Conservation (phyloP, 2,888 invertebrate species). For the Osmoderma eremita region DNA sequence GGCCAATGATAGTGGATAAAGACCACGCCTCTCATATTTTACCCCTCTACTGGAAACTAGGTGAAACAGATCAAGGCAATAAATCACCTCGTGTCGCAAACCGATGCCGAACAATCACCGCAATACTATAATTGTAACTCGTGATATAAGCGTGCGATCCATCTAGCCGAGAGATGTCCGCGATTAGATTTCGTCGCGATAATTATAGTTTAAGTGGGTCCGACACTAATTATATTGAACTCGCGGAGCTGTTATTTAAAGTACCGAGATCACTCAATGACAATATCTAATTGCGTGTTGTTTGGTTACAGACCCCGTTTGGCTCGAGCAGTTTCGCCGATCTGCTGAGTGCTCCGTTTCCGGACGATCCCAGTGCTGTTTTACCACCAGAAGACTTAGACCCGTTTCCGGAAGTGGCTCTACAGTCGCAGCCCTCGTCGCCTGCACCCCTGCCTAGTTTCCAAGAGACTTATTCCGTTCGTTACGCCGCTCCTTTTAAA, state of each 20-base stretch:
- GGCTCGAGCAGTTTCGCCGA: slow-evolving; percentile 82
- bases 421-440: slow-evolving; percentile 60
- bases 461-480: slow-evolving; percentile 87
- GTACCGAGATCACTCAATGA: slow-evolving; percentile 46
- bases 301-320: slow-evolving; percentile 78
- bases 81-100: slow-evolving; percentile 50
- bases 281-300: slow-evolving; percentile 41
- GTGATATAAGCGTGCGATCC: slow-evolving; percentile 33
- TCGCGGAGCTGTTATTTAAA: slow-evolving; percentile 45
- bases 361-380: slow-evolving; percentile 77
- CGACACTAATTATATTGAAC: slow-evolving; percentile 49
- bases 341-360: slow-evolving; percentile 78
- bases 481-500: slow-evolving; percentile 77
- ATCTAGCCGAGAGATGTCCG: slow-evolving; percentile 42
- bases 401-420: slow-evolving; percentile 76
- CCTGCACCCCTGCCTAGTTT: slow-evolving; percentile 78
- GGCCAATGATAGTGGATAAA: slow-evolving; percentile 54
- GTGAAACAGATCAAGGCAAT: slow-evolving; percentile 53
- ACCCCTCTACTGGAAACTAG: slow-evolving; percentile 53
- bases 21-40: slow-evolving; percentile 53
- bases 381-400: slow-evolving; percentile 75
- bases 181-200: slow-evolving; percentile 47
- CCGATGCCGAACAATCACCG: slow-evolving; percentile 43
- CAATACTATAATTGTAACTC: slow-evolving; percentile 39
- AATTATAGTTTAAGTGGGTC: slow-evolving; percentile 49